A percentile compares a stretch with the other conserved stretches of the same genome.
Evolutionary conservation across 2,888 invertebrate species (phyloP).

Genomic region (Xylocampa areola): DNA sequence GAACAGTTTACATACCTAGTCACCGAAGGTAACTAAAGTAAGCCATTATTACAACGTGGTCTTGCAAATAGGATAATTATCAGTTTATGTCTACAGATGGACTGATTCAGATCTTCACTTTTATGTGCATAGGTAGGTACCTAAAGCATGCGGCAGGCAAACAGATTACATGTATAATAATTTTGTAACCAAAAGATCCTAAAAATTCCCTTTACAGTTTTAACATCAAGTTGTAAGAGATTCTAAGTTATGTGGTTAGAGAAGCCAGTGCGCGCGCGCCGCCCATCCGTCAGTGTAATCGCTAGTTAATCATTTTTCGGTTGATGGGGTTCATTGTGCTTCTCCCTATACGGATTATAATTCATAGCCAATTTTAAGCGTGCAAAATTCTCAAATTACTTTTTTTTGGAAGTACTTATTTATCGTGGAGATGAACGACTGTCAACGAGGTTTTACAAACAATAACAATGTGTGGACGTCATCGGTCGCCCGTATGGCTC

Average conservation of each 20-base stretch:
- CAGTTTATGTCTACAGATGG: too few species aligned
- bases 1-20: too few species aligned
- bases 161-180: too few species aligned
- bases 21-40: too few species aligned
- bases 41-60: too few species aligned
- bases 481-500: conserved; percentile 73
- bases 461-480: conserved; percentile 47
- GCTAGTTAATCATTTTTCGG: conserved; percentile 90
- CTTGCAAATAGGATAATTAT: too few species aligned
- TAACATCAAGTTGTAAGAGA: conserved; percentile 45
- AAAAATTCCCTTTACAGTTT: too few species aligned
- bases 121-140: too few species aligned
- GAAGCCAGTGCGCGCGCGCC: conserved; percentile 85
- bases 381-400: conserved; percentile 76
- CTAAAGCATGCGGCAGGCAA: too few species aligned
- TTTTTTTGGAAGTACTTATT: conserved; percentile 51
- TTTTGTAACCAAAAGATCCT: too few species aligned
- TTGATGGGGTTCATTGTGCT: conserved; percentile 86
- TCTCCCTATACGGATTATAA: conserved; percentile 82
- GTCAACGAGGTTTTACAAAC: conserved; percentile 45
- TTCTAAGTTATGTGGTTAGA: conserved; percentile 71
- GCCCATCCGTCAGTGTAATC: conserved; percentile 88
- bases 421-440: conserved; percentile 32
- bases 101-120: too few species aligned
- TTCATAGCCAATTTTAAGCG: conserved; percentile 76